These are phyloP conservation scores for Schrankia costaestrigalis DNA, from an alignment of 2,888 invertebrate genomes.

Conservation along the genomic window DNA sequence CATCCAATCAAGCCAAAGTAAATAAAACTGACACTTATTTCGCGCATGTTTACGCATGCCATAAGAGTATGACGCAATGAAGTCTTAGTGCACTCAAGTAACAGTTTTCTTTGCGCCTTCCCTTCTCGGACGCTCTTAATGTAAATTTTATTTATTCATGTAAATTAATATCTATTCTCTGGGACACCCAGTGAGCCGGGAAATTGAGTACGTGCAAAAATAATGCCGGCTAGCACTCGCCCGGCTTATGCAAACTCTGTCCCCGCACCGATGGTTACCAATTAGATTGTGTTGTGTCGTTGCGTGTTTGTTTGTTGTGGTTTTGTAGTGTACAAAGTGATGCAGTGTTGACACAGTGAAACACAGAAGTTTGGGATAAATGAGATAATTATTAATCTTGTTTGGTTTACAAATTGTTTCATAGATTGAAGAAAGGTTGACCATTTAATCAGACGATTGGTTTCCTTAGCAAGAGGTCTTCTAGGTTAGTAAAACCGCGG, in stretches of 20 bases:
- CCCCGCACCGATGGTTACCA: constrained; percentile 51
- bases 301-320: constrained; percentile 14
- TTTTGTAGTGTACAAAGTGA: no score
- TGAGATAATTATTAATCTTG: no score
- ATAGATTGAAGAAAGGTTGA: no score
- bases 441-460: no score
- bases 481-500: no score
- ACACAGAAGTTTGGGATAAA: no score
- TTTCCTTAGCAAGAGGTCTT: no score
- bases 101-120: constrained; percentile 56
- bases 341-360: no score
- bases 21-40: constrained; percentile 20
- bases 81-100: constrained; percentile 46
- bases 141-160: constrained; percentile 81
- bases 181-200: constrained; percentile 72
- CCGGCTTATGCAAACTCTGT: constrained; percentile 61
- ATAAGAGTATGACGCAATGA: constrained; percentile 29
- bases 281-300: constrained; percentile 54
- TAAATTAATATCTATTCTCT: constrained; percentile 79
- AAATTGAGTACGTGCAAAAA: constrained; percentile 81
- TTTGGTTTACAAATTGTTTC: no score
- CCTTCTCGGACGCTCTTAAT: constrained; percentile 67
- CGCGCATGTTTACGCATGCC: constrained; percentile 23
- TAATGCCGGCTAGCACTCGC: constrained; percentile 51
- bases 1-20: constrained; percentile 16